Evolutionary conservation across 2,888 invertebrate species (phyloP), one percentile per base, ranked within the genome.

Genomic region (Drosophila kokeensis): DNA sequence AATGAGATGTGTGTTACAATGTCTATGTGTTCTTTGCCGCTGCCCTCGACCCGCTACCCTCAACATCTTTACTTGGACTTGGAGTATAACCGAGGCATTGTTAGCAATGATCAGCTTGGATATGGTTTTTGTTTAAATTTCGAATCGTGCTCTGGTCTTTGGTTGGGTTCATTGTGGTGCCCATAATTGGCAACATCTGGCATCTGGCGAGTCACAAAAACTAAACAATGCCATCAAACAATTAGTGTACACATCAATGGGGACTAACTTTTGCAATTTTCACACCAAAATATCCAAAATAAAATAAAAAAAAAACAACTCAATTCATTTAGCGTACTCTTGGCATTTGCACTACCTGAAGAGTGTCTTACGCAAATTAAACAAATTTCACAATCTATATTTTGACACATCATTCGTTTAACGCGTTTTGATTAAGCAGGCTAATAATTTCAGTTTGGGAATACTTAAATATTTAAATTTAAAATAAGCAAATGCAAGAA

Each of bases 141-240:
- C 1, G 36, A 45, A 29, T 29, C 30, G 48, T 61, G 49, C 42
- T 29, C 45, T 54, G 45, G 24, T 57, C 34, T 34, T 54, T 54
- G 36, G 36, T 49, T 18, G 49, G 0, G 15, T 2, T 36, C 69
- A 72, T 82, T 82, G 82, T 75, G 48, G 57, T 57, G 36, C 49
- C 52, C 15, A 58, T 85, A 85, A 84, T 87, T 87, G 88, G 73
- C 75, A 77, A 74, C 82, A 74, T 73, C 45, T 45, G 45, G 29
- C 62, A 61, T 61, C 58, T 49, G 61, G 18, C 48, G n/a, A 70
- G 73, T 81, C 75, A 72, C 69, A 30, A 29, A 45, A 45, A 52
- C 29, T 18, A 6, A 60, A 70, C 70, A 77, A 69, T 66, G 52
- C 30, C 32, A 24, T 13, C 42, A 72, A 57, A 77, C 63, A 76